A percentile compares a stretch with the other conserved stretches of the same genome.
These are phyloP conservation scores for Bos taurus DNA, from an alignment of 2,113 vertebrate genomes.

Conservation along the genomic window ARS-UCD2.0 NC_037338.1:51237001-51237500, in stretches of 20 bases:
- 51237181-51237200: background rate
- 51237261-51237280: background rate
- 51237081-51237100: background rate
- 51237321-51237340: background rate
- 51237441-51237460: background rate
- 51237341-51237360: background rate
- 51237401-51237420: background rate
- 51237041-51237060: background rate
- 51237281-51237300: background rate
- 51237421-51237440: background rate
- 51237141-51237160: background rate
- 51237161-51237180: background rate
- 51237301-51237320: background rate
- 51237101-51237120: background rate
- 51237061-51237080: background rate
- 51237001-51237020: background rate
- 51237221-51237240: background rate
- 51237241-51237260: background rate
- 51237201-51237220: background rate
- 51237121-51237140: background rate
- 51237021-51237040: background rate
- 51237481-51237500: background rate
- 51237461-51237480: background rate
- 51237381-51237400: background rate
- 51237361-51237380: background rate